Conservation (phyloP, 1,140 invertebrate genomes). For the Zelostemma sp. region DNA sequence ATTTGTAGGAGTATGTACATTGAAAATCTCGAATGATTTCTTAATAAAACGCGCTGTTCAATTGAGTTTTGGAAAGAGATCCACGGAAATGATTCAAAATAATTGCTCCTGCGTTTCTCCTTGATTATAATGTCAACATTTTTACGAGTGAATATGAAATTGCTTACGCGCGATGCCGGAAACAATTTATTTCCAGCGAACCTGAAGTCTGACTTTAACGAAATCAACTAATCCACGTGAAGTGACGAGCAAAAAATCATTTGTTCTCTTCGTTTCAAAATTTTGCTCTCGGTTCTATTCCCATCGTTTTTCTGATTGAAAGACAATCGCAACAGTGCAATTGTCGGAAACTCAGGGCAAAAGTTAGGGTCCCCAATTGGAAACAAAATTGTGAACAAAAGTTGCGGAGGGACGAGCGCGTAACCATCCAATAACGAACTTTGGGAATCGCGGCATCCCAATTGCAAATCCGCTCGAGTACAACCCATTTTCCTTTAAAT, state of each 20-base stretch:
- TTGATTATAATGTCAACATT: no score
- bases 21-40: no score
- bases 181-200: no score
- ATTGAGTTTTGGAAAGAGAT: no score
- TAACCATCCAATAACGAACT: conserved; percentile 32
- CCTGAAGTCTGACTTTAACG: no score
- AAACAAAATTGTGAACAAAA: conserved; percentile 29
- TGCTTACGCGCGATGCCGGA: no score
- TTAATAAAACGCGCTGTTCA: no score
- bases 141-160: no score
- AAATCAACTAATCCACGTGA: no score
- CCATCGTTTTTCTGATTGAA: conserved; percentile 23
- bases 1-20: conserved; percentile 8
- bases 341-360: conserved; percentile 1
- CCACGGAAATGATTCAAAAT: no score
- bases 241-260: conserved; percentile 21
- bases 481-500: conserved; percentile 36
- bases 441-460: conserved; percentile 26
- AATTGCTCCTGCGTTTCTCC: no score
- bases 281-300: conserved; percentile 20
- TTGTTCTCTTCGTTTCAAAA: conserved; percentile 27
- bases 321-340: conserved; percentile 25
- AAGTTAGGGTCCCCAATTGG: conserved; percentile 12
- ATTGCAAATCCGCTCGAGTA: conserved; percentile 45
- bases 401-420: conserved; percentile 19